These are phyloP conservation scores for Rhincodon typus DNA, from an alignment of 2,797 vertebrate species.

Conservation along the genomic window DNA sequence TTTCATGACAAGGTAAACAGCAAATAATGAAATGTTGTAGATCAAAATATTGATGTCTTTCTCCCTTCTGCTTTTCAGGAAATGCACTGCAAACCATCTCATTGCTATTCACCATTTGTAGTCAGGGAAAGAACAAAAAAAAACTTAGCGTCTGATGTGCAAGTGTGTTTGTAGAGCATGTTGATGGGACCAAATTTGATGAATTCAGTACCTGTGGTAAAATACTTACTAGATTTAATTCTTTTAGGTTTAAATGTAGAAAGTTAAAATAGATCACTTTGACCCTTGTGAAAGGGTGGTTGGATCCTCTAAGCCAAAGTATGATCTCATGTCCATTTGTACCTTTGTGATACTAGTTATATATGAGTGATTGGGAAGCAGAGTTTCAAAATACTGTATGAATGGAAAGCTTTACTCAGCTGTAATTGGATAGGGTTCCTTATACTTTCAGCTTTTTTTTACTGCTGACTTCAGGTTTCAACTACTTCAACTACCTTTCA, in stretches of 20 bases:
- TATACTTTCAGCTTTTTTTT: conserved; percentile 61
- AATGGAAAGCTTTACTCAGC: conserved; percentile 49
- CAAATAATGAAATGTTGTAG: conserved; percentile 53
- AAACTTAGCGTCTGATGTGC: background rate
- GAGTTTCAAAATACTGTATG: conserved; percentile 41
- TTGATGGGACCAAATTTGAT: background rate
- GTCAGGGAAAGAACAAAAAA: conserved; percentile 27
- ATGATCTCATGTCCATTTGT: conserved; percentile 35
- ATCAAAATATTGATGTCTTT: conserved; percentile 66
- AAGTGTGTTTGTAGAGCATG: background rate
- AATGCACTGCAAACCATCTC: conserved; percentile 78
- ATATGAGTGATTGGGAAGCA: conserved; percentile 43
- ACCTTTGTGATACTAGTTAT: conserved; percentile 44
- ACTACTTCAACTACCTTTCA: conserved; percentile 49
- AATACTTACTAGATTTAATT: background rate
- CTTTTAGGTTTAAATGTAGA: background rate
- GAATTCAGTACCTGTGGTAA: background rate
- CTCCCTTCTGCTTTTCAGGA: conserved; percentile 58
- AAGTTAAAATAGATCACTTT: conserved; percentile 26
- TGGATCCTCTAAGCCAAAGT: conserved; percentile 35
- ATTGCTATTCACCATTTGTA: conserved; percentile 59
- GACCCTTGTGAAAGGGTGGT: conserved; percentile 22
- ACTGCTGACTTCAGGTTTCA: conserved; percentile 66
- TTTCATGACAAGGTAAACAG: background rate
- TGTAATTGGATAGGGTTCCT: conserved; percentile 62